Conservation (phyloP, 2,888 invertebrate species). For the Punctoribates punctum region DNA sequence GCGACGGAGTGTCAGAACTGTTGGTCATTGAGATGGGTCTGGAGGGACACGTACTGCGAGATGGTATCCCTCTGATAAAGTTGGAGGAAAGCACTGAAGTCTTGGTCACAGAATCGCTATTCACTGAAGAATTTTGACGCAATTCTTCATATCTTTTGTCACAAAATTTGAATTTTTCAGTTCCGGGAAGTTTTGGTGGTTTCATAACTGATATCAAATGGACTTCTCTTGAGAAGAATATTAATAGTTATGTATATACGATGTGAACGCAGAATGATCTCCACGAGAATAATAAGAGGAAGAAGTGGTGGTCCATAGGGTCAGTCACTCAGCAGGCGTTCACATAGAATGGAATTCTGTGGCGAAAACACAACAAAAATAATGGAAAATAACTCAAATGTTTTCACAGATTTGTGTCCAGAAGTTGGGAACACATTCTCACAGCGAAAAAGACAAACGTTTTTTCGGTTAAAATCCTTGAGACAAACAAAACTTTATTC, state of each 20-base stretch:
- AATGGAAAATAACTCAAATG: not conserved
- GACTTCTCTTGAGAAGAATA: not conserved
- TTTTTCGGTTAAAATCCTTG: not conserved
- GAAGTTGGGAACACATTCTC: not conserved
- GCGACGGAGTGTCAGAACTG: not conserved
- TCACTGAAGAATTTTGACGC: constrained; percentile 40
- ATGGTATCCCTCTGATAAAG: constrained; percentile 8
- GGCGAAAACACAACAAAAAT: not conserved
- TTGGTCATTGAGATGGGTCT: constrained; percentile 3
- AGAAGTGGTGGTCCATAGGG: constrained; percentile 11
- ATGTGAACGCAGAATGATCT: not conserved
- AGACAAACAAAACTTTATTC: not conserved
- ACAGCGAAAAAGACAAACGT: not conserved
- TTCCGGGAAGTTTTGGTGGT: constrained; percentile 45
- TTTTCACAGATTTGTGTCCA: not conserved
- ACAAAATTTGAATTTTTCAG: constrained; percentile 46
- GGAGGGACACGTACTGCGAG: constrained; percentile 20
- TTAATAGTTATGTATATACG: not conserved
- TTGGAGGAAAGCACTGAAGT: not conserved
- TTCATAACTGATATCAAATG: constrained; percentile 41
- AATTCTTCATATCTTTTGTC: constrained; percentile 32
- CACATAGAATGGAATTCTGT: not conserved
- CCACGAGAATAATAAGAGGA: not conserved
- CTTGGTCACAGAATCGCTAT: constrained; percentile 30
- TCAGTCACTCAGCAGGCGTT: constrained; percentile 5